Base-by-base conservation (phyloP, 2,888 invertebrate genomes). In the Ophioninae sp. region DNA sequence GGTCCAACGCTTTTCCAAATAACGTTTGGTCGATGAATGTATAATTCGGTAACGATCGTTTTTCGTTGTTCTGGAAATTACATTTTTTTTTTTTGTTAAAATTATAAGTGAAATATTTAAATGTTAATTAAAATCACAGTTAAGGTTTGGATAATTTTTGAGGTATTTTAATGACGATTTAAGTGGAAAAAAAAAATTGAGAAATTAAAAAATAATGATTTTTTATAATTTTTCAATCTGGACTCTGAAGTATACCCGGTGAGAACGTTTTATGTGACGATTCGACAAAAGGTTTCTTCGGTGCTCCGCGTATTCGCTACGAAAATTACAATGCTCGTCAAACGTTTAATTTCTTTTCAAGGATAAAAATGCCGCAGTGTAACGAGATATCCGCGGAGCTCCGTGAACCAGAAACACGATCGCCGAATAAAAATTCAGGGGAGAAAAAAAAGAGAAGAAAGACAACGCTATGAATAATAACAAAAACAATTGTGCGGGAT, bases 361-460 rank as follows among this genome's bases (percentile, higher is more conserved):
- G 84, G 84, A 41, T 79, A 75, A 75, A 72, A 81, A 59, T 81
- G 78, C 78, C 78, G 84, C 84, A 83, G 22, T 61, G 71, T 65
- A 77, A 63, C 56, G 65, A 51, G 51, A 56, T 61, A 75, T 79
- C 59, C 71, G 78, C 71, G 80, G 81, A 84, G 74, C 61, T 71
- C 65, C 39, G 51, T 22, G 44, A 39, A 39, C 51, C 58, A 75
- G 58, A 68, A 64, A 74, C 30, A 39, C 58, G 63, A 80, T 22
- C 56, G 37, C 63, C 68, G 56, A 56, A 65, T 20, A 13, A 41
- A 37, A 6, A 67, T 37, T 20, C 13, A 59, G 44, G 56, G 22
- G 59, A 44, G 39, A 17, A 22, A 17, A 30, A 37, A 22, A 56
- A 39, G 20, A 65, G 13, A 39, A 3, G 23, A 44, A 13, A 6